phyloP scores from a whole-genome alignment of 2,888 invertebrate species.

The Zaprionus bogoriensis region DNA sequence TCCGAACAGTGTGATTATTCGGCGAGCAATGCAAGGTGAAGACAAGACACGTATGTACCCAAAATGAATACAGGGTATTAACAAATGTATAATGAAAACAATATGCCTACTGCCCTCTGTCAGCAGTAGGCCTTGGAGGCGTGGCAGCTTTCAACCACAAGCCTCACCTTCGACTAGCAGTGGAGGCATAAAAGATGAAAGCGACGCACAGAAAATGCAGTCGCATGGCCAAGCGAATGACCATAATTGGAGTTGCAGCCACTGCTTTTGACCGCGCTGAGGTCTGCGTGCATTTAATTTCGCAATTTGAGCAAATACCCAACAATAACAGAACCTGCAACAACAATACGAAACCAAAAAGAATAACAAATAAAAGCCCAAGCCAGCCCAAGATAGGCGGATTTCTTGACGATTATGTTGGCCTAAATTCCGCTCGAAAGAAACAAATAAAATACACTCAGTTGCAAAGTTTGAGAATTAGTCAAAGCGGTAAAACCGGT shows the following conservation, averaged over 20 bases:
- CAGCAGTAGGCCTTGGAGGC: conserved; percentile 22
- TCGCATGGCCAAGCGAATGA: conserved; percentile 54
- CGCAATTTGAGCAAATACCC: conserved; percentile 74
- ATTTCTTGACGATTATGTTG: conserved; percentile 40
- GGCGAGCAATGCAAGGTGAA: no score
- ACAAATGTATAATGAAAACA: neutral
- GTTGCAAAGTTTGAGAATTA: conserved; percentile 40
- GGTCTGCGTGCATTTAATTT: conserved; percentile 77
- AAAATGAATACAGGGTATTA: no score
- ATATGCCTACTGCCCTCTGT: neutral
- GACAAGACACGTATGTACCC: no score
- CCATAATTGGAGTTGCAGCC: conserved; percentile 63
- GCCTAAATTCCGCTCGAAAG: conserved; percentile 46
- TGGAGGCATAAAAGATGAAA: conserved; percentile 24
- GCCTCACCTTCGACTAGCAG: conserved; percentile 56
- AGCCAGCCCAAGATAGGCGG: conserved; percentile 36
- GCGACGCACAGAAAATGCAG: conserved; percentile 58
- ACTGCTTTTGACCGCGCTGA: conserved; percentile 43
- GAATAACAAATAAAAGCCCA: no score
- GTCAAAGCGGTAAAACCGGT: conserved; percentile 57
- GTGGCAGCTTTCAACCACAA: conserved; percentile 40
- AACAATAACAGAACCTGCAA: conserved; percentile 20
- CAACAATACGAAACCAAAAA: no score
- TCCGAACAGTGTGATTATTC: no score
- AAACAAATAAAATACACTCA: conserved; percentile 24